Percentiles rank a stretch among this genome's conserved stretches.
phyloP scores from a whole-genome alignment of 2,888 invertebrate species.

The Eilema sororculum region DNA sequence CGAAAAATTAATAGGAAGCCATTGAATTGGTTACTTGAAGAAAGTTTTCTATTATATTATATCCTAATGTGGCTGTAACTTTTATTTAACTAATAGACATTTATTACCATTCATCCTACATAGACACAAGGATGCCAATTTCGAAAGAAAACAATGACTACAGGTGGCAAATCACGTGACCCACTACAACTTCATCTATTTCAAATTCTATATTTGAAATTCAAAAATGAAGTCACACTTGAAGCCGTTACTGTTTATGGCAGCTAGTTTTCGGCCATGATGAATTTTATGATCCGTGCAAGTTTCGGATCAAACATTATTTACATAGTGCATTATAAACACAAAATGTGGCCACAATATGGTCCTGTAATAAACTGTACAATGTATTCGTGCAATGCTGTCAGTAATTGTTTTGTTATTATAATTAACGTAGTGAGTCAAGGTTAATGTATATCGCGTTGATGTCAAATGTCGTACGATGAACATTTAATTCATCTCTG shows the following conservation, averaged over 20 bases:
- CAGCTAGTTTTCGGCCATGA: slow-evolving; percentile 17
- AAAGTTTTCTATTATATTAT: not conserved
- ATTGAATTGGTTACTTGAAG: not conserved
- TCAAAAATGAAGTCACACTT: slow-evolving; percentile 22
- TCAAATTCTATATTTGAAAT: slow-evolving; percentile 21
- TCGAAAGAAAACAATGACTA: slow-evolving; percentile 7
- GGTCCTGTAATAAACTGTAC: slow-evolving; percentile 3
- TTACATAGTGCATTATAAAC: slow-evolving; percentile 24
- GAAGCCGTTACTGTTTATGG: slow-evolving; percentile 10
- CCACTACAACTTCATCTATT: slow-evolving; percentile 10
- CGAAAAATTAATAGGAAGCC: not conserved
- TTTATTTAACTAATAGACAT: not conserved
- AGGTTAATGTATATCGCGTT: slow-evolving; percentile 51
- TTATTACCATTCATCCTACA: not conserved
- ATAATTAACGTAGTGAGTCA: slow-evolving; percentile 35
- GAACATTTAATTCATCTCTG: slow-evolving; percentile 42
- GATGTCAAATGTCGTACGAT: slow-evolving; percentile 50
- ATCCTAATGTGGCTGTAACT: not conserved
- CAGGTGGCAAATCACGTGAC: slow-evolving; percentile 9
- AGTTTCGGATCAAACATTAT: slow-evolving; percentile 24
- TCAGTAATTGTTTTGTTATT: slow-evolving; percentile 31
- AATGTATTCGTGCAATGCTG: not conserved
- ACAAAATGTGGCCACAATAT: slow-evolving; percentile 26
- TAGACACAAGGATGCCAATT: not conserved
- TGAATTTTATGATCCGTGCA: slow-evolving; percentile 27